Evolutionary conservation across 1,140 invertebrate species (phyloP).

Genomic region (Lanistes nyassanus): DNA sequence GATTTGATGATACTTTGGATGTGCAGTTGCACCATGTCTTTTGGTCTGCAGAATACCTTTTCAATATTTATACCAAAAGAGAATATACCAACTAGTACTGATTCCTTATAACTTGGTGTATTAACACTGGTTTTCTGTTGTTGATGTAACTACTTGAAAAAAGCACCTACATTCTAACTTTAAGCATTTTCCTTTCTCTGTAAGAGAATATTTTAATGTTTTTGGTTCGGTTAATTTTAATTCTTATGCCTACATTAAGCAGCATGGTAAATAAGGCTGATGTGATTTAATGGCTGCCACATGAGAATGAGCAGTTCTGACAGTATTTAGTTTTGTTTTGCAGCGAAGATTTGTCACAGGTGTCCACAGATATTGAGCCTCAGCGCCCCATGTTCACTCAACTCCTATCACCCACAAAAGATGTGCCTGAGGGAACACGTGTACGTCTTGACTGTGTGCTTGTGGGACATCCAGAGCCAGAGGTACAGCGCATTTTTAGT

Average conservation of each 20-base stretch:
- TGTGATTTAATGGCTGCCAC: not conserved
- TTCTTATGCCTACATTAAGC: not conserved
- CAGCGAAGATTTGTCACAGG: slow-evolving; percentile 58
- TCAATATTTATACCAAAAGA: too few species aligned
- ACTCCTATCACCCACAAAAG: slow-evolving; percentile 68
- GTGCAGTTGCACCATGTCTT: too few species aligned
- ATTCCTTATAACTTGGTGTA: too few species aligned
- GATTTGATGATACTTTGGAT: too few species aligned
- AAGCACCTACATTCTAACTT: too few species aligned
- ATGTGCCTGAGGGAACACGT: slow-evolving; percentile 69
- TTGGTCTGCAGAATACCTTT: too few species aligned
- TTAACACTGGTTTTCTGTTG: too few species aligned
- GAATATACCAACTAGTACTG: too few species aligned
- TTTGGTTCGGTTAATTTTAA: not conserved
- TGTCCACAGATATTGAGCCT: slow-evolving; percentile 65
- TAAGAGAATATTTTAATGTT: too few species aligned
- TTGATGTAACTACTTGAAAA: too few species aligned
- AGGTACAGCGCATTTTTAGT: slow-evolving; percentile 40
- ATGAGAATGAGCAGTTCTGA: not conserved
- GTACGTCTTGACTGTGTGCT: slow-evolving; percentile 68
- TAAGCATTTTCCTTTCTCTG: too few species aligned
- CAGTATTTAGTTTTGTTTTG: slow-evolving; percentile 6
- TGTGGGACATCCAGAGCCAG: slow-evolving; percentile 68
- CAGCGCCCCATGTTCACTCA: slow-evolving; percentile 79
- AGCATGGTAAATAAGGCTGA: not conserved